Conservation (phyloP, 2,888 invertebrate species). For the Argyresthia albistria region DNA sequence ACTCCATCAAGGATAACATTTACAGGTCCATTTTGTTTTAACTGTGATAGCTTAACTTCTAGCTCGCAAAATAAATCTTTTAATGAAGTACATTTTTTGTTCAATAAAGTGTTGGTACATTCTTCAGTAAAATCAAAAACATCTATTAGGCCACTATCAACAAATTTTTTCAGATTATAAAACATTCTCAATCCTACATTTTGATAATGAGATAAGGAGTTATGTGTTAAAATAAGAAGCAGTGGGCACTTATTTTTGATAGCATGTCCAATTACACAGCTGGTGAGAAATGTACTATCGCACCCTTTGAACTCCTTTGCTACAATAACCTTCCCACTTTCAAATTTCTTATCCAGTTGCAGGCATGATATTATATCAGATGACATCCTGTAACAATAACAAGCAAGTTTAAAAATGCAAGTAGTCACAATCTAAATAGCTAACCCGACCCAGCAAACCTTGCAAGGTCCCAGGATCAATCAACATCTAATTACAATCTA, state of each 20-base stretch:
- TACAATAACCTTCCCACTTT: slow-evolving; percentile 69
- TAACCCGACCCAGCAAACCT: too few species aligned
- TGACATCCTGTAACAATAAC: slow-evolving; percentile 61
- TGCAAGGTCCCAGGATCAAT: too few species aligned
- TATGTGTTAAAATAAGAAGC: slow-evolving; percentile 78
- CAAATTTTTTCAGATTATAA: slow-evolving; percentile 73
- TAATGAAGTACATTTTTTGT: slow-evolving; percentile 32
- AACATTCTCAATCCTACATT: slow-evolving; percentile 82
- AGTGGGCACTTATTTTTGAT: slow-evolving; percentile 72
- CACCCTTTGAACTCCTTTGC: slow-evolving; percentile 80
- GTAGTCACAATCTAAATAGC: too few species aligned
- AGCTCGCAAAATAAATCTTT: slow-evolving; percentile 48
- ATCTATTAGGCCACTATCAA: slow-evolving; percentile 40
- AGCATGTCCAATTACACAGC: slow-evolving; percentile 76
- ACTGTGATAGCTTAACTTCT: slow-evolving; percentile 37
- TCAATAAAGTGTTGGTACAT: slow-evolving; percentile 25
- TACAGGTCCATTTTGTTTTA: slow-evolving; percentile 46
- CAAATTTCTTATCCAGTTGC: slow-evolving; percentile 73
- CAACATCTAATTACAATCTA: too few species aligned
- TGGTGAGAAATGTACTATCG: slow-evolving; percentile 81
- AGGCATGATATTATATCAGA: slow-evolving; percentile 75
- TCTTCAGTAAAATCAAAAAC: slow-evolving; percentile 42
- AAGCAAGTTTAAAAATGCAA: too few species aligned
- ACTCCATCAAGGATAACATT: slow-evolving; percentile 81
- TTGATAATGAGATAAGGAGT: slow-evolving; percentile 80